Base-by-base conservation (phyloP, 2,888 invertebrate species). In the Mantis religiosa region DNA sequence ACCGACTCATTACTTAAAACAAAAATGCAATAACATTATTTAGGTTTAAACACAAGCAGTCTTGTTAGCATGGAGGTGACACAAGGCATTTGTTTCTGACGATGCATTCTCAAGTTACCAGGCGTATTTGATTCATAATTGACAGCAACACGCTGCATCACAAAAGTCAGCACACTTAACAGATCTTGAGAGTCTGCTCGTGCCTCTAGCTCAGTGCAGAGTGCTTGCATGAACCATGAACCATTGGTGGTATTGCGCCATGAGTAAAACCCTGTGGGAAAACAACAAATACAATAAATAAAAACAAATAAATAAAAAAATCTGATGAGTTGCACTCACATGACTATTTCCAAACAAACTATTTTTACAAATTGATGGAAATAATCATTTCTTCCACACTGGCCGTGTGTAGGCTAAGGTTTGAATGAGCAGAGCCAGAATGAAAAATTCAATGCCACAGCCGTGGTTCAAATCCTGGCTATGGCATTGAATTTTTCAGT, bases 191-290 rank as follows among this genome's bases (percentile, higher is more conserved):
- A 95, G 91, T 95, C 95, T 14, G 96, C 97, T 92, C 96, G 95
- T 90, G 95, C 95, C 89, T 96, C 95, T 87, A 99, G 93, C 92
- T 98, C 97, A 81, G 96, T 95, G 92, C 97, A 97, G 47, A 99
- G 94, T 0, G 98, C 97, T 93, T 99, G 99, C 94, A 99, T 97
- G 92, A 98, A 99, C 99, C 99, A 99, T 0, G 99, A 98, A 1
- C 99, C 99, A 90, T 97, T 96, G 41, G 97, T 97, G 54, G 98
- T 97, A 92, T 98, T 99, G 88, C 99, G 95, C 99, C 98, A 99
- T 0, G 98, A 98, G 93, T 96, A 99, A 93, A 96, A 98, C 88
- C 98, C 97, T 97, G 91, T 27, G 0, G 20, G 2, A 71, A 71
- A 71, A 41, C 3, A 41, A 41, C 3, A 34, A 34, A 34, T n/a